Evolutionary conservation across 1,140 invertebrate genomes (phyloP), one percentile per base, ranked within the genome.

Genomic region (Potamilus streckersoni): DNA sequence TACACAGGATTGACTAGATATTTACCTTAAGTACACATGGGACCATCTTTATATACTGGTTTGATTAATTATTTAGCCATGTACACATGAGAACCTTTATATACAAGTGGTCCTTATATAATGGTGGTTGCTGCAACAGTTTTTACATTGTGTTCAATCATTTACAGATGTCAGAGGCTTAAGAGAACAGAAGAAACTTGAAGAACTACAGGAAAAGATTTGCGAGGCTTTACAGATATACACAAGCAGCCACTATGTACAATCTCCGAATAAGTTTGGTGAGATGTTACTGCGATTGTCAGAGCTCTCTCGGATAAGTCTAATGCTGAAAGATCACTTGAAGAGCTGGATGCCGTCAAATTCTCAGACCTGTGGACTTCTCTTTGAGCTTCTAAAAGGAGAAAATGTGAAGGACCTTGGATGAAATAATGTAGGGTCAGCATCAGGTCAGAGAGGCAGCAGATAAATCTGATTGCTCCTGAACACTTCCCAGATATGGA

Each of bases 201-300:
- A 95, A 71, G 94, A 95, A 49, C 97, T 96, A 57, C 97, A 98
- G 89, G 96, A 98, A 87, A 96, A 96, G 87, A 95, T 97, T 31
- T 91, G 97, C 56, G 96, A 97, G 87, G 96, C 96, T 19, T 90
- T 98, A 64, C 95, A 97, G 87, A 94, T 95, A 63, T 99, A 98
- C 88, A 98, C 96, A 0, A 92, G 95, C 66, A 93, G 94, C 27
- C 96, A 97, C 90, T 98, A 97, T 91, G 96, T 96, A 14, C 94
- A 97, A 81, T 94, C 95, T 89, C 96, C 96, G 62, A 95, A 95
- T 72, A 98, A 98, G 91, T 98, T 98, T 90, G 97, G 97, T 23
- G 96, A 98, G 91, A 91, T 98, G 17, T 90, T 98, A 73, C 92
- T 98, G 67, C 92, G 96, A 81, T 96, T 98, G 90, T 96, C 97